Evolutionary conservation across 2,888 invertebrate genomes (phyloP), one percentile per base, ranked within the genome.

Genomic region (Cheilosia urbana): DNA sequence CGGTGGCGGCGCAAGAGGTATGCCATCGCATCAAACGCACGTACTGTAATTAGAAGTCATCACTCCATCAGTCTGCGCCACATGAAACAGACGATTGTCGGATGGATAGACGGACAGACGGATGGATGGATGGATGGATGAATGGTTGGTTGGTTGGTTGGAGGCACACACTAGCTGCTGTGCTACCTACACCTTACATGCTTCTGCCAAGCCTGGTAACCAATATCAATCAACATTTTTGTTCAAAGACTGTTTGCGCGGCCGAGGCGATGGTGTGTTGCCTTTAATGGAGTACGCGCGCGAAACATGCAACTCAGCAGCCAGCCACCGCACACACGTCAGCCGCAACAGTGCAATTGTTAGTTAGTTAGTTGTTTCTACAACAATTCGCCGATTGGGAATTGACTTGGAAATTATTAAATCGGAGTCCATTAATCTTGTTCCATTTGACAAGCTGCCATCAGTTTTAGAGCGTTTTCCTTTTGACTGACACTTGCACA

Each of bases 361-460:
- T 71, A 55, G 80, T 58, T 53, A 51, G 30, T 30, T 60, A 51
- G 65, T 65, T 71, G 58, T 37, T 65, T 63, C 57, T 79, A 69
- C 57, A 68, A 65, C 63, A 65, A 78, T 69, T 69, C 58, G 75
- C 69, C 75, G 63, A 84, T 75, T 71, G 75, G 65, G 66, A 75
- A 76, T 76, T 73, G 63, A 75, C 58, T 78, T 78, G 69, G 69
- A 73, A 87, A 75, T 83, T 78, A 79, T 87, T 72, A 80, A 84
- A 80, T 72, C 79, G 72, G 79, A 87, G 78, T 81, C 77, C 87
- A 88, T 88, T 87, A 88, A 87, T 88, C 88, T 87, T 87, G 63
- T 80, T 87, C 73, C 69, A 73, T 68, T 82, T 87, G 88, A 85
- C 87, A 80, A 82, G 66, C 76, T 65, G 80, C 68, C 84, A 78